These are phyloP conservation scores for Epinotia ramella DNA, from an alignment of 2,888 invertebrate species.

Conservation along the genomic window DNA sequence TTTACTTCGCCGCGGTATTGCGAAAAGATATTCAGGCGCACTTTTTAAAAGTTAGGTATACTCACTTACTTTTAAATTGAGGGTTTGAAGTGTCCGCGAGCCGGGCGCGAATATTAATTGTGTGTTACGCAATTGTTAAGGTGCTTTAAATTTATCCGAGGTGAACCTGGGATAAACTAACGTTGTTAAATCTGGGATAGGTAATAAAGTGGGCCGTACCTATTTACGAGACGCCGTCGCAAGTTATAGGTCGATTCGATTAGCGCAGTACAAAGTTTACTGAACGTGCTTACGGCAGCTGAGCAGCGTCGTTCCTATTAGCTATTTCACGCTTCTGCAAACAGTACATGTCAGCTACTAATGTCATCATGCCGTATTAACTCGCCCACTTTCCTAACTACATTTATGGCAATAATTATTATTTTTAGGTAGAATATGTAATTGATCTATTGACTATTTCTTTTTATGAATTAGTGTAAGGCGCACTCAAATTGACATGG, in stretches of 20 bases:
- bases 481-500: not conserved
- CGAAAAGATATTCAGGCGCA: not conserved
- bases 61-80: not conserved
- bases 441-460: not conserved
- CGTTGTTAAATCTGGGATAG: conserved; percentile 65
- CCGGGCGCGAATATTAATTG: conserved; percentile 58
- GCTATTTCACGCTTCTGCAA: conserved; percentile 57
- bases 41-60: conserved; percentile 11
- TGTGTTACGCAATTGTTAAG: conserved; percentile 51
- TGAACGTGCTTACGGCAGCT: conserved; percentile 68
- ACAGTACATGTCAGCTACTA: conserved; percentile 52
- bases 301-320: conserved; percentile 63
- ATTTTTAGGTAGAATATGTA: not conserved
- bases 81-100: conserved; percentile 6
- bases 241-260: conserved; percentile 76
- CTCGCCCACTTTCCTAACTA: conserved; percentile 22
- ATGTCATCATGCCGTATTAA: conserved; percentile 47
- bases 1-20: conserved; percentile 26
- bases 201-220: conserved; percentile 69
- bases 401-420: not conserved
- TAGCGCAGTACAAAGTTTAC: conserved; percentile 70
- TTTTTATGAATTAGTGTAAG: not conserved
- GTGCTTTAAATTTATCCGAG: conserved; percentile 49
- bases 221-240: conserved; percentile 68
- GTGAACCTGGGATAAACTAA: conserved; percentile 52